Evolutionary conservation across 2,888 invertebrate genomes (phyloP), one percentile per base, ranked within the genome.

Genomic region (Eupeodes latifasciatus): DNA sequence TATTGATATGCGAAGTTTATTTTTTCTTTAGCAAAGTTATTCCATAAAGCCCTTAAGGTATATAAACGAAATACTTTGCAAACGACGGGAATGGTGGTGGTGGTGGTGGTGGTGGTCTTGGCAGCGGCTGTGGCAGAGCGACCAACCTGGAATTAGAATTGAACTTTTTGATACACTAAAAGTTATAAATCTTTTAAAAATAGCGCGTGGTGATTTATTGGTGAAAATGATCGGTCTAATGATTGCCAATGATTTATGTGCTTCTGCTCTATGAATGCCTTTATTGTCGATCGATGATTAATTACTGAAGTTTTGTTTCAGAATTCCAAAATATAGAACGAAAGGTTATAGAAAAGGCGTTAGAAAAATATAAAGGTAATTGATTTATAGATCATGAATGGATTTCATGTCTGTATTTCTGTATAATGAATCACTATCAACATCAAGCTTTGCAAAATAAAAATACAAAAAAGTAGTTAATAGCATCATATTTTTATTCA

Each of bases 181-280:
- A 62, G 47, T 9, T 49, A 86, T 86, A 86, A 86, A 86, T 87
- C 86, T 83, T 87, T 12, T 11, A 11, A 59, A 47, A 64, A 76
- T 86, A 59, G 34, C 34, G 59, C 34, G 59, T 19, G 59, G 27
- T 87, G 86, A 87, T 87, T 87, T 87, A 87, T 83, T 72, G 55
- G 59, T 59, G 74, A 61, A 87, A 83, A 80, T 72, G 55, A 83
- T 87, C 9, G 61, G 83, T 76, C 71, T 71, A 78, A 78, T 72
- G 53, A 69, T 76, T 72, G n/a, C n/a, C 4, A 14, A 53, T 80
- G 86, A 87, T 83, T 87, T 87, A 80, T 87, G 83, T 44, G 40
- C 27, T 57, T 87, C 79, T 44, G 40, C 14, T 57, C 4, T 14
- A 12, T 14, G 12, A 40, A 11, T 44, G 27, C 11, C 16, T 36